Evolutionary conservation across 2,113 vertebrate genomes (phyloP), one percentile per base, ranked within the genome.

Genomic region (Forbesichthys papilliferus): DNA sequence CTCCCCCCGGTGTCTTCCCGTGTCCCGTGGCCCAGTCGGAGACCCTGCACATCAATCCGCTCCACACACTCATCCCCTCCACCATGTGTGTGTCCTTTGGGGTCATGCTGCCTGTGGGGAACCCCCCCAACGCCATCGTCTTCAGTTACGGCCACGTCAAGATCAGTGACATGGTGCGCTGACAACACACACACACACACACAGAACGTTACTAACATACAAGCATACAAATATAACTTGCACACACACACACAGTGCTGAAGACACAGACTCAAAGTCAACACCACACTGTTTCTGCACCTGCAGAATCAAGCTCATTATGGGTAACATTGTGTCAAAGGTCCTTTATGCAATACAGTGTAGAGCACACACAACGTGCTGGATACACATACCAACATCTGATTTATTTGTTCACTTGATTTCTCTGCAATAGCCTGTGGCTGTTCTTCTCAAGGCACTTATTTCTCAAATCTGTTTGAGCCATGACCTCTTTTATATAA

Each of bases 51-150:
- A 98, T 99, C 77, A 99, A 99, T 84, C 97, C 98, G 1, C 91
- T 99, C 62, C 96, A 99, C 86, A 98, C 96, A 6, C 90, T 99
- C 83, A 96, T 99, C 86, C 98, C 98, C 0, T 93, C 97, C 89
- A 97, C 98, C 81, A 97, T 99, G 95, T 98, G 96, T 27, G 96
- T 98, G 87, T 99, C 97, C 14, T 97, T 99, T 9, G 98, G 96
- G 14, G 96, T 99, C 87, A 99, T 99, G 97, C 91, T 99, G 83
- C 98, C 98, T 0, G 97, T 99, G 78, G 98, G 97, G 67, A 99
- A 99, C 80, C 98, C 98, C 47, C 98, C 98, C 75, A 99, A 99
- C 3, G 98, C 98, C 84, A 99, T 99, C 6, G 95, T 99, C 87
- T 99, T 98, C 91, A 98, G 95, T 87, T 99, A 99, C 0, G 96